phyloP scores from a whole-genome alignment of 2,888 invertebrate genomes.

The Sphaeridia pumilis region DNA sequence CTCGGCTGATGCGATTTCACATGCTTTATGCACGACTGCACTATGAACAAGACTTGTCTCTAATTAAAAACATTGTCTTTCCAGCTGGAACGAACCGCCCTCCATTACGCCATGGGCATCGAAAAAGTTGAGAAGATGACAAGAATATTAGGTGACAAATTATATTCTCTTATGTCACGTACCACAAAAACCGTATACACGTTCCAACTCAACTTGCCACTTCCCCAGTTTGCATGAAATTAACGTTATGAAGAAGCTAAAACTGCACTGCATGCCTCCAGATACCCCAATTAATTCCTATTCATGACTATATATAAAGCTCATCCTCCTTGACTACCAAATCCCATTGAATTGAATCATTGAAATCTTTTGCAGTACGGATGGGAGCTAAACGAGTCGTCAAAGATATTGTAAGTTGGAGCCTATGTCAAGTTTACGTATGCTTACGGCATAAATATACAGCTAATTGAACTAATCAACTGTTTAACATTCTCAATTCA shows the following conservation, averaged over 20 bases:
- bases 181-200: too few relatives aligned
- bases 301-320: not conserved
- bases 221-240: too few relatives aligned
- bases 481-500: conserved; percentile 4
- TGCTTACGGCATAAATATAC: not conserved
- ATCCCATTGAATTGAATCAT: not conserved
- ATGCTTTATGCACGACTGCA: not conserved
- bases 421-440: not conserved
- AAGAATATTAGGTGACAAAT: conserved; percentile 49
- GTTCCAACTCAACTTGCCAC: too few relatives aligned
- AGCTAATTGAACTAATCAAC: not conserved
- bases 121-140: conserved; percentile 71
- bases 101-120: conserved; percentile 85
- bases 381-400: conserved; percentile 70
- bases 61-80: conserved; percentile 31
- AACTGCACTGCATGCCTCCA: too few relatives aligned
- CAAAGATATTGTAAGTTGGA: conserved; percentile 67
- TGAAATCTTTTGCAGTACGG: conserved; percentile 42
- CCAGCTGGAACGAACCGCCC: conserved; percentile 72
- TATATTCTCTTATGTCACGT: not conserved
- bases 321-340: not conserved
- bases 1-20: too few relatives aligned
- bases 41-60: not conserved
- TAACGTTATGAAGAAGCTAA: too few relatives aligned
- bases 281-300: not conserved